Evolutionary conservation across 2,113 vertebrate genomes (phyloP).

Genomic region (Rafetus swinhoei): DNA sequence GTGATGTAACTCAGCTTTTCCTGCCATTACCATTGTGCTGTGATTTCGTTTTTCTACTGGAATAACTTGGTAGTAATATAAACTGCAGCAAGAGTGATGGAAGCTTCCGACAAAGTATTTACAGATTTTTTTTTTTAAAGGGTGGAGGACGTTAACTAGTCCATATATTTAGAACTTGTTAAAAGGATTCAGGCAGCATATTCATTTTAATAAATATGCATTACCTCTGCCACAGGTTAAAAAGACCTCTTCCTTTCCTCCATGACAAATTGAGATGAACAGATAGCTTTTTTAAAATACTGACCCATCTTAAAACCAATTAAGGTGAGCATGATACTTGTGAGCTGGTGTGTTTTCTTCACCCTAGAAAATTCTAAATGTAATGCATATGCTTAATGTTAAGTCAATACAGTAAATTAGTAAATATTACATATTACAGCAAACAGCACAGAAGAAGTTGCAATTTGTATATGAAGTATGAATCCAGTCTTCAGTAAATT

Average conservation of each 20-base stretch:
- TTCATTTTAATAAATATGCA: background rate
- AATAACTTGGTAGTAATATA: background rate
- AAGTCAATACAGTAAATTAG: background rate
- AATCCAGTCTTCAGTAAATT: slow-evolving; percentile 37
- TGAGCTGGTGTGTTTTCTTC: background rate
- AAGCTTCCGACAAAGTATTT: background rate
- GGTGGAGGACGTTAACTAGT: background rate
- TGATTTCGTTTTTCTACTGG: background rate
- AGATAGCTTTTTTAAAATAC: rapidly evolving
- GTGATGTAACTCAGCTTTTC: background rate
- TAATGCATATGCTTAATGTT: background rate
- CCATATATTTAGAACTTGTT: background rate
- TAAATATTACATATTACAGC: background rate
- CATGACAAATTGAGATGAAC: background rate
- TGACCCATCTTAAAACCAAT: background rate
- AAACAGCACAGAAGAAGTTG: background rate
- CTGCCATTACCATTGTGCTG: background rate
- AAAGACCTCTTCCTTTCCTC: background rate
- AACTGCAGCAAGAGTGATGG: background rate
- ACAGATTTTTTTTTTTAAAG: background rate
- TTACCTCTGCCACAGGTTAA: background rate
- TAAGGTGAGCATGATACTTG: background rate
- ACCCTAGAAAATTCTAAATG: background rate
- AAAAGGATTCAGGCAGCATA: background rate
- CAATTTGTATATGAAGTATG: background rate